phyloP scores from a whole-genome alignment of 1,140 invertebrate species.

The Drosophila sulfurigaster region DNA sequence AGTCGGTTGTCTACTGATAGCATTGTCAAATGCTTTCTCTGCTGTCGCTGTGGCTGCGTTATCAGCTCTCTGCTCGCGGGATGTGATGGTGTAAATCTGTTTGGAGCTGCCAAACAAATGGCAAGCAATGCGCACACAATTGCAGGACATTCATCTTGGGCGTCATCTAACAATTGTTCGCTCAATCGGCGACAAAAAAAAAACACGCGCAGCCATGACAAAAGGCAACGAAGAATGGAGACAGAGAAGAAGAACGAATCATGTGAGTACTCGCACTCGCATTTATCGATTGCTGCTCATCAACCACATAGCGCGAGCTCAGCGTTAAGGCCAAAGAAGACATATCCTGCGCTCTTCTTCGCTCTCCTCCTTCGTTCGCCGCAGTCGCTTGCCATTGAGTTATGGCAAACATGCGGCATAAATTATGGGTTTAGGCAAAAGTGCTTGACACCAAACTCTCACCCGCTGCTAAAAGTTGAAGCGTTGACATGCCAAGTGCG shows the following conservation, averaged over 20 bases:
- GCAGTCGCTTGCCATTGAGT: conserved; percentile 65
- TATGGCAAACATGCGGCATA: conserved; percentile 82
- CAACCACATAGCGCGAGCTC: conserved; percentile 35
- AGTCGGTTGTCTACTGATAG: conserved; percentile 33
- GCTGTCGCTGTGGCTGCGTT: background rate
- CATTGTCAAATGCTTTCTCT: conserved; percentile 46
- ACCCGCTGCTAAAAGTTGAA: conserved; percentile 32
- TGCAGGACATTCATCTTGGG: conserved; percentile 79
- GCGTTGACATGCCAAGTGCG: conserved; percentile 77
- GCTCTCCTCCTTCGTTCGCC: background rate
- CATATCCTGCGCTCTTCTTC: background rate
- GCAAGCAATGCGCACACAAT: conserved; percentile 75
- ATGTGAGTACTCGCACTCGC: conserved; percentile 21
- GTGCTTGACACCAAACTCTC: conserved; percentile 37
- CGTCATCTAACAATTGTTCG: conserved; percentile 71
- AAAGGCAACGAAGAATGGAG: background rate
- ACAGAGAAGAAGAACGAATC: conserved; percentile 6
- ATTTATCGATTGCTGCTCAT: conserved; percentile 75
- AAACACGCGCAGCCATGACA: conserved; percentile 18
- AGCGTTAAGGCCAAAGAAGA: conserved; percentile 16
- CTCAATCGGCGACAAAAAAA: conserved; percentile 74
- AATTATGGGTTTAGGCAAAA: conserved; percentile 68
- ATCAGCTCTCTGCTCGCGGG: conserved; percentile 14
- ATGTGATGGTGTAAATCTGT: conserved; percentile 47
- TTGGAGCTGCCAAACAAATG: conserved; percentile 64